Base-by-base conservation (phyloP, 2,888 invertebrate species). In the Sesamia inferens region DNA sequence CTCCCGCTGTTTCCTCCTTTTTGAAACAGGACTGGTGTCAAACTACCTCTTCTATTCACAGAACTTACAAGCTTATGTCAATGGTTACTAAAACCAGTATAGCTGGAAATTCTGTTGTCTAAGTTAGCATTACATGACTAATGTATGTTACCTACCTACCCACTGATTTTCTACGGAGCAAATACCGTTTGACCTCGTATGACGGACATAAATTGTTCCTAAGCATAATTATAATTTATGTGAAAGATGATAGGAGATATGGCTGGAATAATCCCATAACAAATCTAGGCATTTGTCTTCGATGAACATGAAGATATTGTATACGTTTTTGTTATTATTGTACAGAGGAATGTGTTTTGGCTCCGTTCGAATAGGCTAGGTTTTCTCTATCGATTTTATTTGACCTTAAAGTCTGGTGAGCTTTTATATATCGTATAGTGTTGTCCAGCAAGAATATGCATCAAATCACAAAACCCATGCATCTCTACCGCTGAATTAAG, bases 381-480 rank as follows among this genome's bases (percentile, higher is more conserved):
- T 31, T 65, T 78, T 65, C 16, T 66, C 2, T 39, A 68, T 81
- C 51, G 55, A 75, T 81, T 69, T 70, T 68, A 66, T 75, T 74
- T 78, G 78, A 67, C 79, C 82, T 78, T 78, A 44, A 16, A 44
- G 65, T 42, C 44, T 47, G 48, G 62, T 44, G 7, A 51, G 48
- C 44, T 65, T 68, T 68, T 11, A 47, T 57, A 11, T 62, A n/a
- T 48, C 31, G 31, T 58, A 14, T 47, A 39, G 19, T 42, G 14
- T 39, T 59, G 13, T 44, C 13, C 24, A 48, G 5, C 42, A 11
- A 57, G 10, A 19, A 55, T 13, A 16, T 42, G 5, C 48, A 48
- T 62, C 42, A 61, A 55, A 51, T 22, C 62, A 47, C 48, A 31
- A 72, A 44, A 19, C 19, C 14, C 24, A 22, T 66, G 19, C 31